Percentiles rank a stretch among this genome's conserved stretches.
Conservation (phyloP, 2,113 vertebrate genomes). For the Lipophrys pholis region DNA sequence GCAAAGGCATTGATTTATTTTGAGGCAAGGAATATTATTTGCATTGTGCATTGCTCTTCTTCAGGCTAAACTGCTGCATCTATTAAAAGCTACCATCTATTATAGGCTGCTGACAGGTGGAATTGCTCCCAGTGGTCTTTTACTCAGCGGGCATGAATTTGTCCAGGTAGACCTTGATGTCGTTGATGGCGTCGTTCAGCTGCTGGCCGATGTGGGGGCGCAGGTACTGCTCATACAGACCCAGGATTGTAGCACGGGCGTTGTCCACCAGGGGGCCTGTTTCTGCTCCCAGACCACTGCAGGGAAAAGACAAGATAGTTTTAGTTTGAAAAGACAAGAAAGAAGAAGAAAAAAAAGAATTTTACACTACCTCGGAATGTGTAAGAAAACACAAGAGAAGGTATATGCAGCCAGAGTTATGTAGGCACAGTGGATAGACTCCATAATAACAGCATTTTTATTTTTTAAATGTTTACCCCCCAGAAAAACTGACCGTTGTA, state of each 20-base stretch:
- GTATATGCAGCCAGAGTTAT: no score
- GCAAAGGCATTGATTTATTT: constrained; percentile 32
- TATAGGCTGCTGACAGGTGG: constrained; percentile 22
- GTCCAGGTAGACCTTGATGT: constrained; percentile 68
- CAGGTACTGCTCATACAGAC: constrained; percentile 67
- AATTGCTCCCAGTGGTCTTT: constrained; percentile 24
- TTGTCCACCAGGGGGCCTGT: constrained; percentile 63
- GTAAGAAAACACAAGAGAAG: no score
- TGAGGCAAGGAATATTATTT: constrained; percentile 45
- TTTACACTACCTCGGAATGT: no score
- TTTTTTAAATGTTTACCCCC: no score
- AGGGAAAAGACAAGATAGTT: constrained; percentile 12
- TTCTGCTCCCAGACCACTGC: constrained; percentile 67
- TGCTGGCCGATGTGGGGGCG: constrained; percentile 61
- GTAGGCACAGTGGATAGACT: no score
- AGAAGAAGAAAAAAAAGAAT: no score
- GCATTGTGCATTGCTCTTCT: constrained; percentile 58
- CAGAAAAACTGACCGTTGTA: no score
- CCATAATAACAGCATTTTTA: no score
- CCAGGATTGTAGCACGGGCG: constrained; percentile 61
- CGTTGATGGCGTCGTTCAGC: constrained; percentile 59
- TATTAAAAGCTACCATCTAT: constrained; percentile 57
- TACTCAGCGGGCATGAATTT: constrained; percentile 60
- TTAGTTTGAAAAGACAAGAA: no score
- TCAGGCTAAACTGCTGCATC: constrained; percentile 44